phyloP scores from a whole-genome alignment of 1,140 invertebrate genomes.

The Drosophila lowei region DNA sequence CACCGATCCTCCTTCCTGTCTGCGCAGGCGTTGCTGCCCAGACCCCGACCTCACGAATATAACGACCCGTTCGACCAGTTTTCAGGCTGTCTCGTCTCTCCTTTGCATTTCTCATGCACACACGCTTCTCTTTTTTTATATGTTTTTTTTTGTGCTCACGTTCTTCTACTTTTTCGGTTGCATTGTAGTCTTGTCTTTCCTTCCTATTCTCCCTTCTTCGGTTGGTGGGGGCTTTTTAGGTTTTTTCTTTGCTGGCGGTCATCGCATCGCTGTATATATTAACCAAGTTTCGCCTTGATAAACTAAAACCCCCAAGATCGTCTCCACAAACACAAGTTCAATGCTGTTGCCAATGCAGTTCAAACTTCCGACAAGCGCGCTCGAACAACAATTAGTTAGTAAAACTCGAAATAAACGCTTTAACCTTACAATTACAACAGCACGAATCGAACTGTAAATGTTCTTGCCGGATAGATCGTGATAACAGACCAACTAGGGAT shows the following conservation, averaged over 20 bases:
- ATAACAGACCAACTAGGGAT: constrained; percentile 8
- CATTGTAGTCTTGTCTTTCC: constrained; percentile 24
- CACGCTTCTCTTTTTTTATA: constrained; percentile 44
- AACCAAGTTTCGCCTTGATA: constrained; percentile 65
- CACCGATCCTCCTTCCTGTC: constrained; percentile 47
- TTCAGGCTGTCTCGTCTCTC: constrained; percentile 59
- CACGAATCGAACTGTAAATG: constrained; percentile 13
- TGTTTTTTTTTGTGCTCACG: constrained; percentile 52
- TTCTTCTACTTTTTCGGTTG: constrained; percentile 65
- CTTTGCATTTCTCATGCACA: constrained; percentile 74
- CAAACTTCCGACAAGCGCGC: constrained; percentile 57
- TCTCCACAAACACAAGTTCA: constrained; percentile 59
- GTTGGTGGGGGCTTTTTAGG: constrained; percentile 32
- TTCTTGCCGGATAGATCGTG: constrained; percentile 19
- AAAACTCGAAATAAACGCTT: not conserved
- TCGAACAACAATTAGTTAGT: constrained; percentile 47
- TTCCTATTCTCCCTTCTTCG: constrained; percentile 19
- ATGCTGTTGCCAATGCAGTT: constrained; percentile 64
- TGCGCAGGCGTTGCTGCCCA: constrained; percentile 23
- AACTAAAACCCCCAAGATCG: constrained; percentile 34
- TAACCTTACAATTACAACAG: constrained; percentile 12
- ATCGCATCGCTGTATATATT: constrained; percentile 52
- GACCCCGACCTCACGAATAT: constrained; percentile 2
- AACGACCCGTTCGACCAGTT: constrained; percentile 74
- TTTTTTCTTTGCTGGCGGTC: constrained; percentile 67